Base-by-base conservation (phyloP, 2,797 vertebrate genomes). In the Sardinella longiceps region DNA sequence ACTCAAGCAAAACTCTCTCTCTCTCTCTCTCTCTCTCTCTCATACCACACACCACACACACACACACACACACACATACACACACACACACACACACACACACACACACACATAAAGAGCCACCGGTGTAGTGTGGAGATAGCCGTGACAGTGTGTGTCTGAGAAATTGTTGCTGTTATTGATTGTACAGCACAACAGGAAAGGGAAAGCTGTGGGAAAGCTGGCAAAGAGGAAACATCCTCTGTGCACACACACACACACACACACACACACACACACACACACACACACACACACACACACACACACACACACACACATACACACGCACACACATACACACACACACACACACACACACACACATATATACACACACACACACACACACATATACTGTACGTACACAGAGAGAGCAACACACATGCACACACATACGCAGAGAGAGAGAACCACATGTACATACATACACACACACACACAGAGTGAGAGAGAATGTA, bases 201-300 rank as follows among this genome's bases (percentile, higher is more conserved):
- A 87, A 82, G 83, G 80, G 25, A 80, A 84, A 82, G 66, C 56
- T 89, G 85, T 88, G 89, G 89, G 87, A 87, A 86, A 60, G 80
- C 14, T 80, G 51, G 80, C 85, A 81, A 88, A 66, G 83, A 88
- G 86, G 87, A 88, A 90, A 82, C 82, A 85, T 83, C 84, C 86
- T 77, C 45, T 58, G 82, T 53, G 46, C 81, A 83, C 43, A 74
- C 85, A 84, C 48, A 48, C 77, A 77, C 43, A 14, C 82, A 84
- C 84, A 86, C 2, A 70, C 30, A 18, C 30, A 37, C 12, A 18
- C 28, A 11, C 28, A 37, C 14, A 70, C 9, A 70, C 11, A 70
- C 9, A 20, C 11, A 37, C 0, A 37, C 10, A 33, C 28, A 70
- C 28, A 66, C 63, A 33, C 28, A 66, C 0, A 28, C n/a, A 25